Base-by-base conservation (phyloP, 2,113 vertebrate species). In the Agelaius tricolor region DNA sequence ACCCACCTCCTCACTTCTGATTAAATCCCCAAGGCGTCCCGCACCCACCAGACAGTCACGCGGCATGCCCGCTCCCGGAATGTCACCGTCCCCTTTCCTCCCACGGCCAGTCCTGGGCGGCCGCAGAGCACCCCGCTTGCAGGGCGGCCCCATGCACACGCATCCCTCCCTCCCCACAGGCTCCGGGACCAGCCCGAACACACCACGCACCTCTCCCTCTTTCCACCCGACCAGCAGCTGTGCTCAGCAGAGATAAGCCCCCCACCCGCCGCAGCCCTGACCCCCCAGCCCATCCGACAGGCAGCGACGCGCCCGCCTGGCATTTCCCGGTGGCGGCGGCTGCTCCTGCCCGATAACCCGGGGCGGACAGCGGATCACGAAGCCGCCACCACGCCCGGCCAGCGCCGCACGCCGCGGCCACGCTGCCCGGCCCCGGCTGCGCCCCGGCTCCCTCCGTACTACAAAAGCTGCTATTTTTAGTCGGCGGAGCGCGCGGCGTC, bases 391-490 rank as follows among this genome's bases (percentile, higher is more conserved):
- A 66, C 82, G 52, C 87, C 79, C 61, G 66, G 73, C 27, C 43
- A 44, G 51, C 8, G 90, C 71, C 58, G 41, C 65, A 39, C 49
- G 66, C 52, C 52, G 26, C 67, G 52, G 47, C 82, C 91, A 75
- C 87, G 66, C 84, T 20, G 89, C 80, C 81, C 63, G 39, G 57
- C 51, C 55, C 92, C 72, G 92, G 65, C 87, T 91, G 92, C 78
- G 52, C 87, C 92, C 87, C 83, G 72, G 67, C 31, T 90, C 66
- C 46, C 69, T 77, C 76, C 76, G 66, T 87, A 93, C 80, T 93
- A 89, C 80, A 85, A 54, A 85, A 86, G 81, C 85, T 9, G 62
- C 86, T 91, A 94, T 91, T 91, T 91, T 95, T 91, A 94, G 92
- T 15, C 37, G 28, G 46, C 66, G 54, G 63, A 80, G 88, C 71